A percentile compares a stretch with the other conserved stretches of the same genome.
Evolutionary conservation across 2,797 vertebrate genomes (phyloP).

Genomic region (Crenuchus spilurus): DNA sequence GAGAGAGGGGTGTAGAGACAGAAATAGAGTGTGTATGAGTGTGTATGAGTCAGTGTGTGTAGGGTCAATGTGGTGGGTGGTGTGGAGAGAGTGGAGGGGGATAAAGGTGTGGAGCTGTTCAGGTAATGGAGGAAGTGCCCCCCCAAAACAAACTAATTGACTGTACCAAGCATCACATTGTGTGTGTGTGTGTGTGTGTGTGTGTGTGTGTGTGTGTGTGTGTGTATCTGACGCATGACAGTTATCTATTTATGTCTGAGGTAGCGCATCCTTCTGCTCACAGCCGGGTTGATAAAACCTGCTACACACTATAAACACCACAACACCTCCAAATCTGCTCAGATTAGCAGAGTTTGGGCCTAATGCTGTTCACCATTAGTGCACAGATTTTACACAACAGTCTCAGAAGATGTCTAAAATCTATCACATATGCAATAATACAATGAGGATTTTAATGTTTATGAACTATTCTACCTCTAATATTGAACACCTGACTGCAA

Average conservation of each 20-base stretch:
- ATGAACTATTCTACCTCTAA: too few relatives aligned
- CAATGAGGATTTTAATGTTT: too few relatives aligned
- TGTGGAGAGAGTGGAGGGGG: conserved; percentile 66
- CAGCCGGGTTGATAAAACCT: too few relatives aligned
- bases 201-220: not conserved
- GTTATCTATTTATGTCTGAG: conserved; percentile 18
- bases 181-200: conserved; percentile 18
- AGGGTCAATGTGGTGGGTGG: conserved; percentile 72
- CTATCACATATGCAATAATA: too few relatives aligned
- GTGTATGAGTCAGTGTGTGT: conserved; percentile 67
- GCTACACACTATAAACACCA: too few relatives aligned
- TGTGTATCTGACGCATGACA: not conserved
- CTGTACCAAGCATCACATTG: conserved; percentile 53
- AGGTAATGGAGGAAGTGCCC: conserved; percentile 69
- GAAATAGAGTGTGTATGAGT: conserved; percentile 49
- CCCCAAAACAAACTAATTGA: conserved; percentile 51
- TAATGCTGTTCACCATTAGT: too few relatives aligned
- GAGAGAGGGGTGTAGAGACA: conserved; percentile 41
- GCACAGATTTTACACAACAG: too few relatives aligned
- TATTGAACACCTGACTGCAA: too few relatives aligned
- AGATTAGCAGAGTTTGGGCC: too few relatives aligned
- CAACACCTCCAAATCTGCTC: too few relatives aligned
- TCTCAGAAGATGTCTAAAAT: too few relatives aligned
- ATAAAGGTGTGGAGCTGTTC: conserved; percentile 70
- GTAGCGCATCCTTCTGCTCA: not conserved